These are phyloP conservation scores for Macropus fuliginosus DNA, from an alignment of 2,797 vertebrate genomes.

Conservation along the genomic window DNA sequence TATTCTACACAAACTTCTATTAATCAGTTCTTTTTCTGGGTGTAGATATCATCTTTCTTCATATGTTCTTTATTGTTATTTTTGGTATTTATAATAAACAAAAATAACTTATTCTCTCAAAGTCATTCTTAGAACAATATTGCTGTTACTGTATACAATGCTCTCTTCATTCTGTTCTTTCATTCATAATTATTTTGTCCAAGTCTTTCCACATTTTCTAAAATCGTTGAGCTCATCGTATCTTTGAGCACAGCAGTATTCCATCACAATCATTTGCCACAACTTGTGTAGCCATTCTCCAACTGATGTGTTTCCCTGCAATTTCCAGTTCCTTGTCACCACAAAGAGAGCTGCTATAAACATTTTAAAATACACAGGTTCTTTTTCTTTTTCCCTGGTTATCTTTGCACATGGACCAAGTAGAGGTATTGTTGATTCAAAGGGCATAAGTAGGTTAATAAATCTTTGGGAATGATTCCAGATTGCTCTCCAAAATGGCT, in stretches of 20 bases:
- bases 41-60: neutral
- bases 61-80: neutral
- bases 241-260: neutral
- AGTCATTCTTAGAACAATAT: neutral
- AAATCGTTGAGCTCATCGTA: neutral
- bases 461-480: neutral
- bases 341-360: neutral
- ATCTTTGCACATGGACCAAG: neutral
- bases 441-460: neutral
- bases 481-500: neutral
- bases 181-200: neutral
- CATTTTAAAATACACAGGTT: neutral
- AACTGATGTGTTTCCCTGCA: neutral
- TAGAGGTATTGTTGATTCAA: neutral
- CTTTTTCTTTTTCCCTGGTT: neutral
- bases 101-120: neutral
- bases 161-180: neutral
- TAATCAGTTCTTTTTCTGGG: neutral
- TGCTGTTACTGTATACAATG: neutral
- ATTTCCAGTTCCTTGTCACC: neutral
- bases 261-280: neutral
- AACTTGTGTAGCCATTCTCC: neutral
- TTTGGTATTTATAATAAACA: neutral
- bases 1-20: neutral
- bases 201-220: neutral